phyloP scores from a whole-genome alignment of 2,797 vertebrate genomes.

The Selene dorsalis region DNA sequence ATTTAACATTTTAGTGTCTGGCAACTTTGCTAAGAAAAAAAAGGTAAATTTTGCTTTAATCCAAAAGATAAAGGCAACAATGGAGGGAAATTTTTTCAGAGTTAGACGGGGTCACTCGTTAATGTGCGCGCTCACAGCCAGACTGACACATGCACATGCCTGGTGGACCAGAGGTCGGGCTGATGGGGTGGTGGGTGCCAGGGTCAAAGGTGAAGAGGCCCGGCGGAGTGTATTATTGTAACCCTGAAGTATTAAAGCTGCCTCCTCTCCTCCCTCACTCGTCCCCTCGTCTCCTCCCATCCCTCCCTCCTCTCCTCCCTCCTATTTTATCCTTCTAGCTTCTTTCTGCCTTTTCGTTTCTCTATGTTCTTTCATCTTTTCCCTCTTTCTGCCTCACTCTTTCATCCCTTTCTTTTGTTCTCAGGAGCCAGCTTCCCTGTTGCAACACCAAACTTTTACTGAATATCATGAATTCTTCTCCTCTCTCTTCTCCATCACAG shows the following conservation, averaged over 20 bases:
- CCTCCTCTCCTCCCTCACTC: not conserved
- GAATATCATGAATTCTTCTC: not conserved
- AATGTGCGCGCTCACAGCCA: slow-evolving; percentile 27
- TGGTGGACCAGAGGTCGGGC: slow-evolving; percentile 45
- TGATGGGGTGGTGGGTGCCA: slow-evolving; percentile 36
- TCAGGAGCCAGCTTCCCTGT: not conserved
- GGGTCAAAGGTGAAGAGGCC: slow-evolving; percentile 72
- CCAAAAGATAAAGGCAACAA: no score
- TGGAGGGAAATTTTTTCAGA: not conserved
- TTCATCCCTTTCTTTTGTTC: not conserved
- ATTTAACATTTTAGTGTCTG: no score
- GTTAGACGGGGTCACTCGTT: not conserved
- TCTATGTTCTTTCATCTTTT: not conserved
- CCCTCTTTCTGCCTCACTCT: not conserved
- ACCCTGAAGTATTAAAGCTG: slow-evolving; percentile 59
- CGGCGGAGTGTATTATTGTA: slow-evolving; percentile 73
- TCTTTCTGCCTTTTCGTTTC: not conserved
- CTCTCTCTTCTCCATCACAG: not conserved
- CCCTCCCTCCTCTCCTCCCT: not conserved
- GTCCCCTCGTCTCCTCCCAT: not conserved
- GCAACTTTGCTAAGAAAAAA: not conserved
- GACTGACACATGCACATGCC: slow-evolving; percentile 19
- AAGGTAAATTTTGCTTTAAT: not conserved
- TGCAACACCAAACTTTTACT: no score
- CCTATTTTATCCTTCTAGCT: not conserved